These are phyloP conservation scores for Bilobella aurantiaca DNA, from an alignment of 1,140 invertebrate species.

Conservation along the genomic window DNA sequence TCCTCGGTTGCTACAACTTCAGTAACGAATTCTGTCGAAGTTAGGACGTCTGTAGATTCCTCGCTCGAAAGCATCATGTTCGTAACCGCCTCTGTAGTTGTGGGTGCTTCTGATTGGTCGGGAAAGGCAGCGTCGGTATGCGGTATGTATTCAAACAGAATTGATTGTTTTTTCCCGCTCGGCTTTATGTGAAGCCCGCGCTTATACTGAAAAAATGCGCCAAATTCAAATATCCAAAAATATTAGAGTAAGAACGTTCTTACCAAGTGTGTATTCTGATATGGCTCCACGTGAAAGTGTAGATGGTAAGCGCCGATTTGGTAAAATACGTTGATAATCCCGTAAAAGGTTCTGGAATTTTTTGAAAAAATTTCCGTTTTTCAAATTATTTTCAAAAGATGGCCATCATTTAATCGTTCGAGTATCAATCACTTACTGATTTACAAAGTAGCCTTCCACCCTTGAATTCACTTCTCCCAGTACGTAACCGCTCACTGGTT, in stretches of 20 bases:
- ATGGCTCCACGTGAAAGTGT: not conserved
- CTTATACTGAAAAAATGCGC: not conserved
- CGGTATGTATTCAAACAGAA: not conserved
- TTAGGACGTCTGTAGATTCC: no score
- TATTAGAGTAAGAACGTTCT: not conserved
- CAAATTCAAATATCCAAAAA: not conserved
- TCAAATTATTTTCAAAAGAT: no score
- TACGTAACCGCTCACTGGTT: not conserved
- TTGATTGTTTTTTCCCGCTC: not conserved
- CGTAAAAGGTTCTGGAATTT: not conserved
- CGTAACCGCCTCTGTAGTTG: no score
- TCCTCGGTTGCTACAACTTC: no score
- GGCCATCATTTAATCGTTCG: no score
- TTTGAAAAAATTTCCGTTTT: no score
- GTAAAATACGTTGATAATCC: not conserved
- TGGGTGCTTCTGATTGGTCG: no score
- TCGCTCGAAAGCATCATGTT: no score
- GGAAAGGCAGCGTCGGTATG: no score
- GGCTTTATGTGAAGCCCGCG: not conserved
- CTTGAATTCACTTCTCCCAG: not conserved
- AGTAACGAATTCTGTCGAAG: no score
- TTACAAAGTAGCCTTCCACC: not conserved
- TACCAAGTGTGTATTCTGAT: not conserved
- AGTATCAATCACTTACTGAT: not conserved
- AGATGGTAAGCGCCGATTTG: not conserved